A percentile compares a stretch with the other conserved stretches of the same genome.
These are phyloP conservation scores for Fulica atra DNA, from an alignment of 2,113 vertebrate genomes.

Conservation along the genomic window DNA sequence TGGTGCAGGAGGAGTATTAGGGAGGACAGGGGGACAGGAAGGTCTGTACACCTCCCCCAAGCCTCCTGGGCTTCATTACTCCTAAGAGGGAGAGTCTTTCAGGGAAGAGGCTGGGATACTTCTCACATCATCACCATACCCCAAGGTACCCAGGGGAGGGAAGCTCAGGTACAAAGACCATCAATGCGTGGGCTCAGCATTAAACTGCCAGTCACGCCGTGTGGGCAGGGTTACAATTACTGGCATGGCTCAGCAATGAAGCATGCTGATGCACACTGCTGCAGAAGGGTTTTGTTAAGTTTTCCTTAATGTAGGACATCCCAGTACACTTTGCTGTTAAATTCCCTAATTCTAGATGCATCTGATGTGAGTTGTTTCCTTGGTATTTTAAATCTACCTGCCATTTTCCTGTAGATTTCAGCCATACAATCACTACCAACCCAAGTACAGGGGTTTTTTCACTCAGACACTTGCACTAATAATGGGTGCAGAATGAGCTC, in stretches of 20 bases:
- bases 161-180: not conserved
- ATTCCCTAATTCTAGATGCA: not conserved
- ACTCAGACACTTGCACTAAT: not conserved
- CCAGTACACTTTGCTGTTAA: not conserved
- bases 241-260: too few relatives aligned
- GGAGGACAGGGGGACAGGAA: rapidly evolving
- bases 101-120: not conserved
- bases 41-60: not conserved
- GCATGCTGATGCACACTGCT: not conserved
- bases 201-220: not conserved
- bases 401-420: not conserved
- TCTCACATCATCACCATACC: not conserved
- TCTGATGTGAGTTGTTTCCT: not conserved
- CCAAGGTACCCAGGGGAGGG: not conserved
- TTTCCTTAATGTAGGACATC: not conserved
- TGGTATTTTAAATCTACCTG: not conserved
- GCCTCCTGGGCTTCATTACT: not conserved
- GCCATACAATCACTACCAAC: not conserved
- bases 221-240: not conserved
- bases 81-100: not conserved
- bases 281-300: not conserved
- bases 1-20: too few relatives aligned
- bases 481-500: not conserved
- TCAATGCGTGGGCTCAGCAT: not conserved
- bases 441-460: not conserved